Conservation (phyloP, 1,140 invertebrate genomes). For the Agraylea sexmaculata region DNA sequence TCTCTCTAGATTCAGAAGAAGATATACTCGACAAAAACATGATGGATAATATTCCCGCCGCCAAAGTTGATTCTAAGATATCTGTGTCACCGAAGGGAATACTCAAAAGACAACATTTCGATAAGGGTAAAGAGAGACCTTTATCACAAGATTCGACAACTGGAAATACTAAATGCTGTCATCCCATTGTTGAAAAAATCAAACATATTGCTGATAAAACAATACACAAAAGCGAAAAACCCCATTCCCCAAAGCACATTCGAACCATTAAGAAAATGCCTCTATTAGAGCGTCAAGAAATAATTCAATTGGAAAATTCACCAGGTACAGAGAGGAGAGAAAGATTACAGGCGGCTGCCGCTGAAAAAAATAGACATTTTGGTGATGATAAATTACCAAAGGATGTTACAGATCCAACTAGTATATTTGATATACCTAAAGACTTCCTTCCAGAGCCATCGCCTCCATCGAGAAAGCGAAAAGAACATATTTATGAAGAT, state of each 20-base stretch:
- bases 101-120: slow-evolving; percentile 34
- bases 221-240: slow-evolving; percentile 38
- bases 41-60: slow-evolving; percentile 19
- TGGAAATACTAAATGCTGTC: slow-evolving; percentile 41
- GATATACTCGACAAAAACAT: slow-evolving; percentile 24
- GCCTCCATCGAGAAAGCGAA: slow-evolving; percentile 30
- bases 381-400: slow-evolving; percentile 12
- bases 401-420: too few species aligned
- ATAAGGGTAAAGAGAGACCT: slow-evolving; percentile 25
- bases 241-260: slow-evolving; percentile 39
- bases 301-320: slow-evolving; percentile 34
- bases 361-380: slow-evolving; percentile 7
- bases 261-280: slow-evolving; percentile 31
- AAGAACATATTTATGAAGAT: slow-evolving; percentile 48
- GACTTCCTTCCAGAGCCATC: slow-evolving; percentile 29
- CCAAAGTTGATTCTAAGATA: slow-evolving; percentile 25
- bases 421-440: slow-evolving; percentile 24
- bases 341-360: slow-evolving; percentile 17
- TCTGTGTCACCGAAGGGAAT: slow-evolving; percentile 37
- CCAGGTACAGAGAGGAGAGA: slow-evolving; percentile 35
- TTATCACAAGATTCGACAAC: slow-evolving; percentile 30
- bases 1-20: slow-evolving; percentile 37
- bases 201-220: slow-evolving; percentile 48
- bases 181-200: slow-evolving; percentile 47
- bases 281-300: slow-evolving; percentile 33